Evolutionary conservation across 2,888 invertebrate genomes (phyloP).

Genomic region (Orthonychiurus folsomi): DNA sequence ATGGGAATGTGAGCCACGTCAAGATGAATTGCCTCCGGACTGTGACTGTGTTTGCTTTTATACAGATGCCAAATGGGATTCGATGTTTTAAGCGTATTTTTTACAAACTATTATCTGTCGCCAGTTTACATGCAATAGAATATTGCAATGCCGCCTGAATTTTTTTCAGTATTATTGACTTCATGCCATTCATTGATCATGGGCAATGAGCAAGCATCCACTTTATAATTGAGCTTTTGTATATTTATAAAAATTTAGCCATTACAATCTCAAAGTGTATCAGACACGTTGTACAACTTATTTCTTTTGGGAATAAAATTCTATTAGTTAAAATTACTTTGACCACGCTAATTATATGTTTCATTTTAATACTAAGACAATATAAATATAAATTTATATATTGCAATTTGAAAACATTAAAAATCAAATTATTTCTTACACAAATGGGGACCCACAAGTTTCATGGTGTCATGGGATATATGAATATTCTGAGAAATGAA

Average conservation of each 20-base stretch:
- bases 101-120: no score
- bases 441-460: neutral
- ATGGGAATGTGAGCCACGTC: constrained; percentile 40
- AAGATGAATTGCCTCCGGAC: constrained; percentile 39
- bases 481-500: constrained; percentile 26
- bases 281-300: no score
- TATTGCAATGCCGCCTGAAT: neutral
- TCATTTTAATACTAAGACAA: neutral
- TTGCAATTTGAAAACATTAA: no score
- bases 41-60: constrained; percentile 40
- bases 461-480: constrained; percentile 10
- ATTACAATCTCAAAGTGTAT: no score
- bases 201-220: neutral
- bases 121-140: neutral
- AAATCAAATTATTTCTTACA: no score
- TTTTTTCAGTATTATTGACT: neutral
- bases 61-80: constrained; percentile 39
- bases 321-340: no score
- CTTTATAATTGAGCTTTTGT: no score
- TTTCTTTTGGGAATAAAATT: no score
- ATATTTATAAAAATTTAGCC: no score
- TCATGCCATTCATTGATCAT: neutral
- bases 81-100: constrained; percentile 37
- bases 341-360: no score
- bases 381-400: no score